Base-by-base conservation (phyloP, 2,797 vertebrate species). In the Lindbergichthys nudifrons region DNA sequence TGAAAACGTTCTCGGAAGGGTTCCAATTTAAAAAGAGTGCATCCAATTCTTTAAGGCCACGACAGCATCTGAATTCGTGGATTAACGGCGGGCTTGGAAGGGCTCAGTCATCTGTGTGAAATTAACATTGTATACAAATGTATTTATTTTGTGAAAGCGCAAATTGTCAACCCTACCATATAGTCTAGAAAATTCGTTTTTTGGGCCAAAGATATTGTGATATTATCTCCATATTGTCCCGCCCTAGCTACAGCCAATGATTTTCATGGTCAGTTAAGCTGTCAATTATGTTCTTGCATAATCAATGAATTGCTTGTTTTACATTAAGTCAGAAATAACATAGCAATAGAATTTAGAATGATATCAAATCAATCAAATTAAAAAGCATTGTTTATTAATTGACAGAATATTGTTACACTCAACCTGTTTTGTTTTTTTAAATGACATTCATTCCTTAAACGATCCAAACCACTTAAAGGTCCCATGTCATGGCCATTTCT, bases 1-100 rank as follows among this genome's bases (percentile, higher is more conserved):
- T 83, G 66, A 65, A 79, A 65, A 83, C 42, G 41, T 16, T 53
- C 61, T 65, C 14, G 11, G 67, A 56, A 69, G 36, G 48, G 19
- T 19, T 62, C 61, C 65, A 70, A 69, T 77, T 74, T 65, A 4
- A 79, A 76, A 59, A n/a, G 5, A 21, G 19, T 53, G 30, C 21
- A n/a, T 23, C 13, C 18, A 32, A 12, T 48, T 57, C 65, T 32
- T 51, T 59, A 45, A 72, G 50, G 21, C 36, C 26, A 1, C 1
- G 8, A 3, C 39, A 73, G 60, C 11, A 41, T 73, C 42, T 14
- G 41, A 53, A 62, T 41, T 57, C 21, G 21, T 42, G n/a, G 59
- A 61, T 46, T 39, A 63, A 70, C 32, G 59, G 0, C n/a, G 60
- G 69, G 23, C 67, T 62, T 19, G 39, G 21, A 43, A 43, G 32